Percentiles rank a stretch among this genome's conserved stretches.
phyloP scores from a whole-genome alignment of 2,888 invertebrate species.

The Acanthosoma haemorrhoidale region DNA sequence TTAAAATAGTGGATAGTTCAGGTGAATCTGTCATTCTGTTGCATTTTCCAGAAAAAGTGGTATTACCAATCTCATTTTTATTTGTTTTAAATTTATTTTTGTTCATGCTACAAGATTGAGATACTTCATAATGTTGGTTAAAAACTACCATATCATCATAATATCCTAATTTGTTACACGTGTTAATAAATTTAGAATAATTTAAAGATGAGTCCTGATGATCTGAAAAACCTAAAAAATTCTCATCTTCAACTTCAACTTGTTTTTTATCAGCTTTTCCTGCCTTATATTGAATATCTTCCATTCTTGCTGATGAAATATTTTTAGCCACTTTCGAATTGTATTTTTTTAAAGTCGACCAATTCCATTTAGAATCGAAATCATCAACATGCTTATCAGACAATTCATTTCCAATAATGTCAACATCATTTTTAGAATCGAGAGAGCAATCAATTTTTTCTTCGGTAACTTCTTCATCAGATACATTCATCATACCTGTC shows the following conservation, averaged over 20 bases:
- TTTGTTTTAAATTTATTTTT: no score
- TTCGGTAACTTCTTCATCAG: neutral
- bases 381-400: neutral
- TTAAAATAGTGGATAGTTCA: no score
- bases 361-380: neutral
- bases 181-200: neutral
- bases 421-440: neutral
- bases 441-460: neutral
- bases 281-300: neutral
- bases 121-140: neutral
- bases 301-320: neutral
- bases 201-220: neutral
- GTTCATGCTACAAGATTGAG: no score
- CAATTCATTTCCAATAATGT: neutral
- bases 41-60: no score
- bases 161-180: neutral
- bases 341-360: neutral
- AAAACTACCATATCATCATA: slow-evolving; percentile 4
- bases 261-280: neutral
- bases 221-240: neutral
- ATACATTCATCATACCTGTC: neutral
- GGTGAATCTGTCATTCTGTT: no score
- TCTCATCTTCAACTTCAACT: neutral
- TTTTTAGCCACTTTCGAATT: neutral
- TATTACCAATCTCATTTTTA: no score